These are phyloP conservation scores for Trachemys scripta DNA, from an alignment of 2,113 vertebrate genomes.

Conservation along the genomic window DNA sequence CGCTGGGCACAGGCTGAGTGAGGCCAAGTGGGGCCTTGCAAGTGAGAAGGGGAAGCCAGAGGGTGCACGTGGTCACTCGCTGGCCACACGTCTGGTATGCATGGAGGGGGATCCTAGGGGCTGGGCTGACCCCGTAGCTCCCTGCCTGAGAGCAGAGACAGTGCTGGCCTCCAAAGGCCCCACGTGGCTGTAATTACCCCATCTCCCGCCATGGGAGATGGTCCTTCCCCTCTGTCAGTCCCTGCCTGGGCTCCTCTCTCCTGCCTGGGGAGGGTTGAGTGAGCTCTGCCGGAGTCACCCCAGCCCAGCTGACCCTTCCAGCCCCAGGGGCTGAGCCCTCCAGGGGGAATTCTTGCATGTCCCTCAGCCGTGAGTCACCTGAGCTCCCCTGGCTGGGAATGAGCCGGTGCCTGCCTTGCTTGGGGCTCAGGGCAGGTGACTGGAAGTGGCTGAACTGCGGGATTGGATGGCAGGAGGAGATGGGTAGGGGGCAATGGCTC, in stretches of 20 bases:
- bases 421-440: too few relatives aligned
- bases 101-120: neutral
- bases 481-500: neutral
- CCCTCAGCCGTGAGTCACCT: neutral
- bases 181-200: neutral
- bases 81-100: neutral
- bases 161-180: too few relatives aligned
- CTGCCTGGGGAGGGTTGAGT: neutral
- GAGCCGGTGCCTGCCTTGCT: neutral
- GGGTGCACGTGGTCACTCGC: neutral
- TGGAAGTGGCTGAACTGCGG: neutral
- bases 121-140: neutral
- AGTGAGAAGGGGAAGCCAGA: neutral
- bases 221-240: neutral
- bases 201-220: neutral
- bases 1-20: neutral
- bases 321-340: neutral
- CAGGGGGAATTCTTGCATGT: neutral
- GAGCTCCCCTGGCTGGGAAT: neutral
- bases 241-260: neutral
- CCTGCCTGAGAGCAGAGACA: neutral
- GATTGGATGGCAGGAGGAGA: fast-evolving
- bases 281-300: neutral
- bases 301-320: neutral
- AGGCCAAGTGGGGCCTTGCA: too few relatives aligned